phyloP scores from a whole-genome alignment of 2,113 vertebrate genomes.

The Tinamus guttatus region DNA sequence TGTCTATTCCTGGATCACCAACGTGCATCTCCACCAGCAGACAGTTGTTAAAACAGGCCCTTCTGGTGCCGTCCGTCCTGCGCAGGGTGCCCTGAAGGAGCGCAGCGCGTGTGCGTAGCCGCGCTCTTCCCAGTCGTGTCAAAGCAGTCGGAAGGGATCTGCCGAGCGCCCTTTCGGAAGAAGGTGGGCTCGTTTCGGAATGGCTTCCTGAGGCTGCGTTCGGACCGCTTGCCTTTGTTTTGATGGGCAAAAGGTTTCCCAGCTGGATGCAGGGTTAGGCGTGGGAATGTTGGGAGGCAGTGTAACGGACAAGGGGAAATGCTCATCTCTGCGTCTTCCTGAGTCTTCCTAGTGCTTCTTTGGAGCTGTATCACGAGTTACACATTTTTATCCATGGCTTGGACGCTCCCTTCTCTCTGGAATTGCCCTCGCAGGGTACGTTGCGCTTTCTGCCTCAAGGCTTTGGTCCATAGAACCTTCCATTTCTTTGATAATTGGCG shows the following conservation, averaged over 20 bases:
- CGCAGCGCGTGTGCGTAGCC: too few species aligned
- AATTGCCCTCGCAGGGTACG: accelerated
- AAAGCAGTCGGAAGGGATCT: too few species aligned
- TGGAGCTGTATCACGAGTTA: neutral
- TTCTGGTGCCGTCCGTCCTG: too few species aligned
- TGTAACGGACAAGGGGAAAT: neutral
- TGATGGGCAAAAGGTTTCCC: neutral
- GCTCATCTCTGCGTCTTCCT: neutral
- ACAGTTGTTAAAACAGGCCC: too few species aligned
- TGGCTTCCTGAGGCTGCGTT: neutral
- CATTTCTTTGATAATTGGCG: slow-evolving; percentile 50
- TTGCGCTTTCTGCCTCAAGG: neutral
- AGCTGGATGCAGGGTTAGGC: neutral
- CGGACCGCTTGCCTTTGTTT: neutral
- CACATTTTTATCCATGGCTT: neutral
- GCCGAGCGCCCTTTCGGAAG: too few species aligned
- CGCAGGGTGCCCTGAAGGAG: too few species aligned
- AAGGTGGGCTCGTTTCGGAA: too few species aligned
- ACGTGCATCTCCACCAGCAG: too few species aligned
- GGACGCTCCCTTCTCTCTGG: neutral
- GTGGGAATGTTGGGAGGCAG: neutral
- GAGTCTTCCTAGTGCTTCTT: neutral
- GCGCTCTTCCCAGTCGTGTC: too few species aligned
- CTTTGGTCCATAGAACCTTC: neutral
- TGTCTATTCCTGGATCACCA: too few species aligned